Percentiles rank a stretch among this genome's conserved stretches.
These are phyloP conservation scores for Pseudomugil tenellus DNA, from an alignment of 2,797 vertebrate genomes.

Conservation along the genomic window DNA sequence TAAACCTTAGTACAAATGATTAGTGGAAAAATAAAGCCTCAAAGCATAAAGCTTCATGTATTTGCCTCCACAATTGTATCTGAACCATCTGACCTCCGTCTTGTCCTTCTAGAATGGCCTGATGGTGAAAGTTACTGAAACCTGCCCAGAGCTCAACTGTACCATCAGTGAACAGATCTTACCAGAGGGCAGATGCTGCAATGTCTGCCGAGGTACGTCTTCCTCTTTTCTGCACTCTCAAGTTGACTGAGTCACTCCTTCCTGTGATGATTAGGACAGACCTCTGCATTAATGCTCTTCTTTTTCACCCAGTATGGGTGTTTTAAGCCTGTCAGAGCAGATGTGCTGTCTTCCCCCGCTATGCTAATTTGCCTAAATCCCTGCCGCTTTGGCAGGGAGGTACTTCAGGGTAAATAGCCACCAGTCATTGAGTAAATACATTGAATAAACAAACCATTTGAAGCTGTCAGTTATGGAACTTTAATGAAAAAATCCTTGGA, in stretches of 20 bases:
- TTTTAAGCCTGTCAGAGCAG: conserved; percentile 47
- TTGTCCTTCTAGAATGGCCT: conserved; percentile 86
- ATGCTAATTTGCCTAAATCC: conserved; percentile 64
- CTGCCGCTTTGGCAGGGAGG: conserved; percentile 55
- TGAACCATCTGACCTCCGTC: neutral
- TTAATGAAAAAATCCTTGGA: conserved; percentile 41
- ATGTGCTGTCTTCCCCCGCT: conserved; percentile 60
- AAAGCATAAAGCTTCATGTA: conserved; percentile 4
- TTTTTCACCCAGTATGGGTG: conserved; percentile 21
- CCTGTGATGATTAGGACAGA: conserved; percentile 33
- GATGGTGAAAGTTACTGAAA: conserved; percentile 89
- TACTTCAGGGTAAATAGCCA: conserved; percentile 60
- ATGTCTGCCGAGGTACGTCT: conserved; percentile 91
- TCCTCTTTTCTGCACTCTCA: neutral
- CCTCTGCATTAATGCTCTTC: conserved; percentile 28
- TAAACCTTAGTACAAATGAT: neutral
- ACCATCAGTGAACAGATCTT: conserved; percentile 86
- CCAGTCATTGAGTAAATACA: conserved; percentile 70
- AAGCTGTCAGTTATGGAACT: conserved; percentile 45
- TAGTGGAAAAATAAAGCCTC: neutral
- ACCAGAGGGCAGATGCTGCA: conserved; percentile 93
- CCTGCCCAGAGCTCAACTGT: conserved; percentile 91
- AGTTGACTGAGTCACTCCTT: conserved; percentile 10
- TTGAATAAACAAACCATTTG: conserved; percentile 65
- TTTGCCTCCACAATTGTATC: neutral